Conservation (phyloP, 1,140 invertebrate genomes). For the Heliconius eleuchia region DNA sequence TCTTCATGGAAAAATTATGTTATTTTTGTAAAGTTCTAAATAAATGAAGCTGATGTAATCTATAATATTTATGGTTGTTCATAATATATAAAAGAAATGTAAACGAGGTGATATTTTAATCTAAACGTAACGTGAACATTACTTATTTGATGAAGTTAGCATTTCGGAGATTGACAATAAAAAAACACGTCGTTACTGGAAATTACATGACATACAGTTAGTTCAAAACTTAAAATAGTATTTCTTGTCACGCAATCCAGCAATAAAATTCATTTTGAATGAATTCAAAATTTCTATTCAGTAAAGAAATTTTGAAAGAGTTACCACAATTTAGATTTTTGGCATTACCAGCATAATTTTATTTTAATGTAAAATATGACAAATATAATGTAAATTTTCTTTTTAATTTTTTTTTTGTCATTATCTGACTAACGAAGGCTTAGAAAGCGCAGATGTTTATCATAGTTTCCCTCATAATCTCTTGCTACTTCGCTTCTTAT, state of each 20-base stretch:
- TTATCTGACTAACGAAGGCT: no score
- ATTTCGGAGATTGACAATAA: slow-evolving; percentile 58
- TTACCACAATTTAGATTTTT: slow-evolving; percentile 16
- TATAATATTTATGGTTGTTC: slow-evolving; percentile 36
- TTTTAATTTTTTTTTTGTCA: no score
- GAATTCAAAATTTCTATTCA: slow-evolving; percentile 17
- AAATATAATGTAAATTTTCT: no score
- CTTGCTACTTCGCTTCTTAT: no score
- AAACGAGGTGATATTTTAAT: slow-evolving; percentile 42
- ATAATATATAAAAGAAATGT: slow-evolving; percentile 36
- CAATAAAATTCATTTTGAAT: slow-evolving; percentile 56
- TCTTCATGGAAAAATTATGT: no score
- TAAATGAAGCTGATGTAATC: background rate
- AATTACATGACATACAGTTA: slow-evolving; percentile 75
- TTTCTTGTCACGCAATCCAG: slow-evolving; percentile 67
- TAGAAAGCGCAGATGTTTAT: background rate
- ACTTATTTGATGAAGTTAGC: slow-evolving; percentile 41
- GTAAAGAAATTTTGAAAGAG: slow-evolving; percentile 13
- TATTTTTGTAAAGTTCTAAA: background rate
- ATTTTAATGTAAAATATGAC: no score
- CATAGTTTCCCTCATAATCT: background rate
- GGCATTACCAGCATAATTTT: no score
- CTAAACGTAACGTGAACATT: slow-evolving; percentile 35
- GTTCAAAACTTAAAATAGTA: slow-evolving; percentile 64
- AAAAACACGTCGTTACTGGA: slow-evolving; percentile 76